Evolutionary conservation across 2,888 invertebrate species (phyloP).

Genomic region (Watsonalla cultraria): DNA sequence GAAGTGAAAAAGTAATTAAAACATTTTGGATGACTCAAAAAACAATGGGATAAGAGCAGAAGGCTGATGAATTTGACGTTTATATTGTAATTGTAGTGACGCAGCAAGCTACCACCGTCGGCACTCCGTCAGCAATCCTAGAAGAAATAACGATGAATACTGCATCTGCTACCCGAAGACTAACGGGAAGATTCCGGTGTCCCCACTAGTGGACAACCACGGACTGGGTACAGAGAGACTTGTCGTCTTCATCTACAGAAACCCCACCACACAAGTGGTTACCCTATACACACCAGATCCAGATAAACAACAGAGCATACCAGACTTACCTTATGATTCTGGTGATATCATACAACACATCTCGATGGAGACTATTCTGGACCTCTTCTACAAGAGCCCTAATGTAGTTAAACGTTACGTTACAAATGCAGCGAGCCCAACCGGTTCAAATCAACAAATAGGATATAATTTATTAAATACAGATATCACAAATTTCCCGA

Average conservation of each 20-base stretch:
- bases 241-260: constrained; percentile 46
- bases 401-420: constrained; percentile 5
- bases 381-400: constrained; percentile 14
- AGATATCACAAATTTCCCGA: too few relatives aligned
- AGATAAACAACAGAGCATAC: constrained; percentile 43
- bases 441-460: too few relatives aligned
- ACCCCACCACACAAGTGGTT: constrained; percentile 21
- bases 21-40: too few relatives aligned
- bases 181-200: constrained; percentile 10
- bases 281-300: constrained; percentile 39
- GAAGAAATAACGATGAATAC: constrained; percentile 4
- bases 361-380: constrained; percentile 12
- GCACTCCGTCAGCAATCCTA: neutral
- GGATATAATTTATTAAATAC: too few relatives aligned
- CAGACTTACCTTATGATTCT: constrained; percentile 36
- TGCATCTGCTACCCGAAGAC: constrained; percentile 33
- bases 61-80: too few relatives aligned
- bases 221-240: constrained; percentile 35
- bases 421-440: too few relatives aligned
- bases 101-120: neutral
- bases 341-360: constrained; percentile 25
- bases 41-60: too few relatives aligned
- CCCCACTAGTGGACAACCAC: constrained; percentile 20
- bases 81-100: neutral
- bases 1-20: too few relatives aligned